phyloP scores from a whole-genome alignment of 2,888 invertebrate species.

The Erebia aethiops region DNA sequence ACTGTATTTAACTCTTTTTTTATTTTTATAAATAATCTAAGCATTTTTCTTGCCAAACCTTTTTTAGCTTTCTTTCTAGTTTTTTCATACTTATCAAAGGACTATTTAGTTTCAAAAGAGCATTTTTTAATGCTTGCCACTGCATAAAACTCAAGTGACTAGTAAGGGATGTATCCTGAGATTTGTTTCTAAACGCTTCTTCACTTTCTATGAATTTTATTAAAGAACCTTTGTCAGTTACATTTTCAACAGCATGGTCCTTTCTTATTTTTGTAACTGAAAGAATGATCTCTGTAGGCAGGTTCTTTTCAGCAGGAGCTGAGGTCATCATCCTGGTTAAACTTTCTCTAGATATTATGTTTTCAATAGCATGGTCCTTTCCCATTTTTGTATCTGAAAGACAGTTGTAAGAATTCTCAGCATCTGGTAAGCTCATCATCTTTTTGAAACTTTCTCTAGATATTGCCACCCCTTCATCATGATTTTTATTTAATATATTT shows the following conservation, averaged over 20 bases:
- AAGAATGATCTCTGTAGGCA: slow-evolving; percentile 26
- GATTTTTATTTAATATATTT: slow-evolving; percentile 33
- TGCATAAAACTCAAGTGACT: slow-evolving; percentile 79
- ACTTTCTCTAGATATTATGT: slow-evolving; percentile 53
- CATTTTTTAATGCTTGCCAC: slow-evolving; percentile 77
- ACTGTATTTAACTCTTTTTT: slow-evolving; percentile 54
- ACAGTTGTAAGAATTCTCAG: slow-evolving; percentile 24
- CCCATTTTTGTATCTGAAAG: slow-evolving; percentile 31
- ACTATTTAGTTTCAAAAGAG: slow-evolving; percentile 57
- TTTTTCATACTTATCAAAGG: slow-evolving; percentile 57
- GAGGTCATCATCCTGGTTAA: slow-evolving; percentile 47
- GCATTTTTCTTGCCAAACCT: slow-evolving; percentile 75
- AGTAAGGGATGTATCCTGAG: slow-evolving; percentile 59
- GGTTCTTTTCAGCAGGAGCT: slow-evolving; percentile 27
- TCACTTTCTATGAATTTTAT: slow-evolving; percentile 63
- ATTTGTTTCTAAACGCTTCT: slow-evolving; percentile 61
- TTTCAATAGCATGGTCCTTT: slow-evolving; percentile 52
- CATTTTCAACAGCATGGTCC: slow-evolving; percentile 53
- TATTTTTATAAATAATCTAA: slow-evolving; percentile 59
- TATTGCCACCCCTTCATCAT: slow-evolving; percentile 56
- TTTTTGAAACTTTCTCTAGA: slow-evolving; percentile 55
- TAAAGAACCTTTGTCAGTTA: slow-evolving; percentile 57
- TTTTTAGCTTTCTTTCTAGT: slow-evolving; percentile 65
- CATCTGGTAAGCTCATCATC: slow-evolving; percentile 41
- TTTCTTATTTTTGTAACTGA: slow-evolving; percentile 31